phyloP scores from a whole-genome alignment of 2,113 vertebrate genomes.

The Regulus satrapa region DNA sequence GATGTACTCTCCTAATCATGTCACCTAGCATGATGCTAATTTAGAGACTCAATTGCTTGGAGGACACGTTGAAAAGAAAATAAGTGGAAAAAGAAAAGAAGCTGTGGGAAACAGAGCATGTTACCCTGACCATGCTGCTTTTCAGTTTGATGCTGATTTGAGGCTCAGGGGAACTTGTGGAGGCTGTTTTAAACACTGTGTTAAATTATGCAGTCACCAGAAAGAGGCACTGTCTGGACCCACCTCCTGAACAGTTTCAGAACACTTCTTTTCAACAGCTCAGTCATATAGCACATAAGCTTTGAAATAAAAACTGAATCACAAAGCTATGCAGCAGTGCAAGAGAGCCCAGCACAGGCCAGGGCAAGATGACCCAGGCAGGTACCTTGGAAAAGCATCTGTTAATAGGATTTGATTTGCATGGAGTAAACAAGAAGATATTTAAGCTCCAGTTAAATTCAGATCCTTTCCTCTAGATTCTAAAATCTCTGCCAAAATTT shows the following conservation, averaged over 20 bases:
- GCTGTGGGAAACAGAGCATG: not conserved
- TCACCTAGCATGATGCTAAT: not conserved
- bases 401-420: not conserved
- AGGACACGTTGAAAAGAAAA: conserved; percentile 32
- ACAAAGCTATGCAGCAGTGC: not conserved
- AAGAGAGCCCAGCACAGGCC: not conserved
- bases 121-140: not conserved
- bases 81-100: conserved; percentile 48
- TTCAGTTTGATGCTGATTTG: conserved; percentile 11
- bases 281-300: not conserved
- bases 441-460: not conserved
- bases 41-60: not conserved
- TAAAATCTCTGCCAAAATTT: not conserved
- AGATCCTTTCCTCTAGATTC: not conserved
- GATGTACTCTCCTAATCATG: not conserved
- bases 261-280: conserved; percentile 8
- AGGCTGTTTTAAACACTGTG: not conserved
- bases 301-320: not conserved
- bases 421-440: not conserved
- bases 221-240: not conserved
- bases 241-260: not conserved
- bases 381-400: not conserved
- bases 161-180: not conserved
- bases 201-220: not conserved
- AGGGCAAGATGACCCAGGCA: not conserved